These are phyloP conservation scores for Mormyrus lacerda DNA, from an alignment of 2,113 vertebrate species.

Conservation along the genomic window DNA sequence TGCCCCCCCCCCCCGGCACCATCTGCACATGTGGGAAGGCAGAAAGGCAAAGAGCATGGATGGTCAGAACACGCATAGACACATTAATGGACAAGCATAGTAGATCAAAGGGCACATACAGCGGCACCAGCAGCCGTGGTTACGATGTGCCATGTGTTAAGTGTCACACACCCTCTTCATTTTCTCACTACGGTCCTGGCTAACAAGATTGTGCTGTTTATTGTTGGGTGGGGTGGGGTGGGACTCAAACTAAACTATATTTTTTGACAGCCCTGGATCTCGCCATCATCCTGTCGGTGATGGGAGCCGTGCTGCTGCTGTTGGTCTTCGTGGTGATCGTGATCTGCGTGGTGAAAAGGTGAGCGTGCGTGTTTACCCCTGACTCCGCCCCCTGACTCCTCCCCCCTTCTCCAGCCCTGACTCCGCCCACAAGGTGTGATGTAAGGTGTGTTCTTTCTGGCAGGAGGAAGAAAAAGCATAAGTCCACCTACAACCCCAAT, in stretches of 20 bases:
- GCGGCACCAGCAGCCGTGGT: neutral
- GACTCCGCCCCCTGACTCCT: neutral
- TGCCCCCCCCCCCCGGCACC: too few relatives aligned
- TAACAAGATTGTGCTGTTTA: neutral
- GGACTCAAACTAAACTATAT: neutral
- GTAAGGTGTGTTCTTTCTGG: neutral
- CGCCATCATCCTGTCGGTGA: conserved; percentile 54
- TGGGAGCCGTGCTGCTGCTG: conserved; percentile 48
- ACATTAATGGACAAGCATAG: neutral
- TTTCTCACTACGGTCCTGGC: neutral
- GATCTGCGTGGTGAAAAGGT: conserved; percentile 67
- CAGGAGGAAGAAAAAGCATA: conserved; percentile 63
- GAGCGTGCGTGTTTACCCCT: conserved; percentile 38
- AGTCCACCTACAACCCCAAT: conserved; percentile 71
- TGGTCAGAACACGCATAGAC: neutral
- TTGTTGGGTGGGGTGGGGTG: neutral
- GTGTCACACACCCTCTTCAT: neutral
- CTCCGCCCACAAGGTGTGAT: neutral
- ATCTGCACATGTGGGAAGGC: neutral
- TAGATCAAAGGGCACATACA: neutral
- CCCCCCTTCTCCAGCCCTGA: neutral
- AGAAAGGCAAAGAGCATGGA: neutral
- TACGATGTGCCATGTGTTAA: neutral
- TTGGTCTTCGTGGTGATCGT: conserved; percentile 49
- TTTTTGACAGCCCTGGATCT: conserved; percentile 59